Base-by-base conservation (phyloP, 2,797 vertebrate genomes). In the Macropus fuliginosus region DNA sequence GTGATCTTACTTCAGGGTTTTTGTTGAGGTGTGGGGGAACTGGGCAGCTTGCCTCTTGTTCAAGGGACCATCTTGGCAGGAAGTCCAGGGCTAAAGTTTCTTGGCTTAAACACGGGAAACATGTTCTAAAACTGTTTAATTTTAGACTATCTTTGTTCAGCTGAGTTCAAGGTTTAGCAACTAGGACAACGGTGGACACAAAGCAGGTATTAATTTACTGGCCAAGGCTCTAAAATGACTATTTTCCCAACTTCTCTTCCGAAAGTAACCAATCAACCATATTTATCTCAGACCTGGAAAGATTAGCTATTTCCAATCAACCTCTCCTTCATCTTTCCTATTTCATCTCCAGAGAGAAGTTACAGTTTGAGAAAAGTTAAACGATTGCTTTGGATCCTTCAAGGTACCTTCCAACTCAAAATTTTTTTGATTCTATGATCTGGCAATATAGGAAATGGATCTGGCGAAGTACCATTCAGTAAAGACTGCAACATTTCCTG, bases 151-250 rank as follows among this genome's bases (percentile, higher is more conserved):
- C 62, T 66, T 66, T 66, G 34, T 66, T 66, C 62, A n/a, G 34
- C 62, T n/a, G 56, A 31, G 34, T 0, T 4, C 0, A n/a, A 1
- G 18, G 31, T 31, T 40, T n/a, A 50, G 54, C 46, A 46, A 13
- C 18, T 0, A 12, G 92, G 5, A 34, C 1, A 4, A 56, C 9
- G 0, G 0, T 90, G 29, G n/a, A 55, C 0, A 4, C 12, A 4
- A 0, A 5, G 56, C 21, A 57, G 16, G 31, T 50, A 12, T 2
- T 3, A 0, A 4, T 0, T 87, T 62, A 46, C 55, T 4, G 10
- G n/a, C 54, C 46, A 34, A 87, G 27, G 50, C 8, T 92, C 66
- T 46, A 50, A n/a, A 10, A 74, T 14, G 13, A 31, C 0, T 0
- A 34, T 10, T 62, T 55, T 92, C 34, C 66, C 52, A 31, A 24